A percentile compares a stretch with the other conserved stretches of the same genome.
phyloP scores from a whole-genome alignment of 2,113 vertebrate species.

The Sinocyclocheilus anshuiensis region DNA sequence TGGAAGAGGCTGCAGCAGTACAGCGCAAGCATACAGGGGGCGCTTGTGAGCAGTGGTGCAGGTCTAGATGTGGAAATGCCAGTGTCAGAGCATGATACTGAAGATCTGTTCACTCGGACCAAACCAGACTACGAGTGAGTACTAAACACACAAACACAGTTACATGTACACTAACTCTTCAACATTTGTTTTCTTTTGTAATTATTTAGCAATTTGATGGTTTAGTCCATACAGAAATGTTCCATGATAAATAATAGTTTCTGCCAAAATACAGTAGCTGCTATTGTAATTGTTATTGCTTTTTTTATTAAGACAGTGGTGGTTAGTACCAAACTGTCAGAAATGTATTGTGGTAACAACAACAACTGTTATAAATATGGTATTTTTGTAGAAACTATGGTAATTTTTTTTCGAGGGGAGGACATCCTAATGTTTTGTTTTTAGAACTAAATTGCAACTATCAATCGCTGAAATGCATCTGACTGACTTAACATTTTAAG shows the following conservation, averaged over 20 bases:
- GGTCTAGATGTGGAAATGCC: slow-evolving; percentile 80
- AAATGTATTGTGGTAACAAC: neutral
- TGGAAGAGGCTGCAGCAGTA: slow-evolving; percentile 97
- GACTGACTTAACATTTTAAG: neutral
- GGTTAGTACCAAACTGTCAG: neutral
- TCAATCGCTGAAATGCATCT: neutral
- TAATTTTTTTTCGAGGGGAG: neutral
- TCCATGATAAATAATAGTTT: neutral
- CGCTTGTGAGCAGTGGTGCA: slow-evolving; percentile 68
- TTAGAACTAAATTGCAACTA: neutral
- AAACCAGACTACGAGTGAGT: slow-evolving; percentile 89
- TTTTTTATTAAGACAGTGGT: neutral
- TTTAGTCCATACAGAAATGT: neutral
- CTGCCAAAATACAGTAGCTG: neutral
- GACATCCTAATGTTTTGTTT: neutral
- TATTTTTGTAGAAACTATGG: neutral
- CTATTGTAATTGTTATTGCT: neutral
- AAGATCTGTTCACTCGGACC: slow-evolving; percentile 84
- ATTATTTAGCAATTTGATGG: neutral
- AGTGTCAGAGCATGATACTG: slow-evolving; percentile 78
- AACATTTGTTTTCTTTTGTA: neutral
- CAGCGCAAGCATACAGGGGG: slow-evolving; percentile 85
- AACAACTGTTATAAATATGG: neutral
- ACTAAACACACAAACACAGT: neutral
- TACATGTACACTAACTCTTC: neutral